phyloP scores from a whole-genome alignment of 2,113 vertebrate genomes.

The Cromileptes altivelis region DNA sequence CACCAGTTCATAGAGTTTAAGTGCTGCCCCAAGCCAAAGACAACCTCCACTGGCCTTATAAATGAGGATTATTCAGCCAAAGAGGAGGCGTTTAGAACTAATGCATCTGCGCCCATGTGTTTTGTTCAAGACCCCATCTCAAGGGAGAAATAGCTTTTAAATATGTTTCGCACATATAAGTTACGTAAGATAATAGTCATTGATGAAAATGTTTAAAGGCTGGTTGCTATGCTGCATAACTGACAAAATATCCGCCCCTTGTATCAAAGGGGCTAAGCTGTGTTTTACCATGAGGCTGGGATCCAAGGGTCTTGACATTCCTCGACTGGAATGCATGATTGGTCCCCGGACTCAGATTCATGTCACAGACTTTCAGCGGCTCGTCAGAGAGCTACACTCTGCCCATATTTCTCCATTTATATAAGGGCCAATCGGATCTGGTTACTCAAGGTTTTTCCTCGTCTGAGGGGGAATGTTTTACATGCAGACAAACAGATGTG shows the following conservation, averaged over 20 bases:
- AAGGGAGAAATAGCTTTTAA: slow-evolving; percentile 39
- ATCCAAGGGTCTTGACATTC: slow-evolving; percentile 57
- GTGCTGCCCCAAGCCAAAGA: slow-evolving; percentile 65
- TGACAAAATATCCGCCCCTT: slow-evolving; percentile 46
- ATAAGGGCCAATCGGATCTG: slow-evolving; percentile 58
- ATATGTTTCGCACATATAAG: slow-evolving; percentile 29
- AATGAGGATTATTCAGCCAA: slow-evolving; percentile 66
- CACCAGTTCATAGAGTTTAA: slow-evolving; percentile 77
- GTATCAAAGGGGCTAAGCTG: slow-evolving; percentile 31
- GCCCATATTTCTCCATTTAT: slow-evolving; percentile 75
- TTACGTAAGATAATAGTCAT: slow-evolving; percentile 32
- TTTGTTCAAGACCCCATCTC: slow-evolving; percentile 47
- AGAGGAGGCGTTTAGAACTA: slow-evolving; percentile 48
- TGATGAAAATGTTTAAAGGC: slow-evolving; percentile 28
- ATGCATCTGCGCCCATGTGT: slow-evolving; percentile 47
- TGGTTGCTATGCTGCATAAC: slow-evolving; percentile 32
- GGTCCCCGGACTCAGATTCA: slow-evolving; percentile 66
- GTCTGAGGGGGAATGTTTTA: slow-evolving; percentile 56
- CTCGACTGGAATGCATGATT: slow-evolving; percentile 65
- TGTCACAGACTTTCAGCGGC: slow-evolving; percentile 77
- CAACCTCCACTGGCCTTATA: slow-evolving; percentile 67
- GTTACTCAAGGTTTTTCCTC: slow-evolving; percentile 66
- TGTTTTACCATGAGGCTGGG: slow-evolving; percentile 58
- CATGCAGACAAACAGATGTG: slow-evolving; percentile 69
- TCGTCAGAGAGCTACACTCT: slow-evolving; percentile 62